Evolutionary conservation across 2,113 vertebrate species (phyloP).

Genomic region (Ophiodon elongatus): DNA sequence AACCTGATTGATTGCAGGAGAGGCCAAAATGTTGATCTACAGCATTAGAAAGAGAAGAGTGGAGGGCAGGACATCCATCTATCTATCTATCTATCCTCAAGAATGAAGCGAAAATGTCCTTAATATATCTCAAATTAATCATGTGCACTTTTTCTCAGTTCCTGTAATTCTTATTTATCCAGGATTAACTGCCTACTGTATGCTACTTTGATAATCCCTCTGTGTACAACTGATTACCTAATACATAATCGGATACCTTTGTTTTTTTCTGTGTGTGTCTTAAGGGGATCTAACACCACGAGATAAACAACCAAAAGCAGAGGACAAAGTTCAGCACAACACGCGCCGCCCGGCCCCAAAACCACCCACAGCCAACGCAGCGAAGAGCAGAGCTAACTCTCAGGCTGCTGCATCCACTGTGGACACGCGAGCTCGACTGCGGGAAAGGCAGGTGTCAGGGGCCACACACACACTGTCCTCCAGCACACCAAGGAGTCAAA

Average conservation of each 20-base stretch:
- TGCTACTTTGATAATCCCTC: conserved; percentile 57
- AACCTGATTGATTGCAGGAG: too few species aligned
- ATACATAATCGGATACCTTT: conserved; percentile 68
- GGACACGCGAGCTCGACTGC: conserved; percentile 50
- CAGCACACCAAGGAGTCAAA: conserved; percentile 51
- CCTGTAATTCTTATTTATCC: conserved; percentile 4
- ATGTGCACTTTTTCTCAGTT: neutral
- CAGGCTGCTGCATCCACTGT: conserved; percentile 49
- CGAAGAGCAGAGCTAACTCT: conserved; percentile 81
- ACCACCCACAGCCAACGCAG: conserved; percentile 52
- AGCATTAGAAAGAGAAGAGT: too few species aligned
- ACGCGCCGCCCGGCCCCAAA: conserved; percentile 72
- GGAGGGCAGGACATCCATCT: too few species aligned
- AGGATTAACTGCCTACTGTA: conserved; percentile 43
- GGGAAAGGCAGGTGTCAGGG: conserved; percentile 47
- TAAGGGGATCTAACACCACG: conserved; percentile 90
- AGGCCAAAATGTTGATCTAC: too few species aligned
- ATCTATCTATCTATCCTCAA: neutral
- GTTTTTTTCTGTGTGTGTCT: conserved; percentile 46
- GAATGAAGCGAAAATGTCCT: conserved; percentile 2
- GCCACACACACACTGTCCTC: conserved; percentile 54
- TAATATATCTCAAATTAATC: neutral
- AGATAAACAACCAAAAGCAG: conserved; percentile 88
- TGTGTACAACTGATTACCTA: conserved; percentile 55
- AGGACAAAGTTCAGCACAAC: conserved; percentile 90